Percentiles rank a stretch among this genome's conserved stretches.
Conservation (phyloP, 2,888 invertebrate genomes). For the Diloba caeruleocephala region DNA sequence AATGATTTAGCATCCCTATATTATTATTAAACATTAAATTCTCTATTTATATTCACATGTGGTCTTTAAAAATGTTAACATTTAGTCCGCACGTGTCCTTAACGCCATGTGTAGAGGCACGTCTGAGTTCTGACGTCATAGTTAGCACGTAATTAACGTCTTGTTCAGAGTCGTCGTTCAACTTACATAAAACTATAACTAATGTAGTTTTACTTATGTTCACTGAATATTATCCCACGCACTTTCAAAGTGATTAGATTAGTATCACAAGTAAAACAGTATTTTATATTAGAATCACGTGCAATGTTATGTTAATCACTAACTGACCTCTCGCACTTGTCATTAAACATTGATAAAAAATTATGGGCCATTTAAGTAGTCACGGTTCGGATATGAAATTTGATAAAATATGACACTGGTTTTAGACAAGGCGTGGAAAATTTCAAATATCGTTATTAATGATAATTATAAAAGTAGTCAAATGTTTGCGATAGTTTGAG, state of each 20-base stretch:
- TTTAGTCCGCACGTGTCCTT: slow-evolving; percentile 5
- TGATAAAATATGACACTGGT: slow-evolving; percentile 10
- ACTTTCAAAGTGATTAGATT: slow-evolving; percentile 24
- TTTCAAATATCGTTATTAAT: neutral
- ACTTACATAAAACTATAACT: neutral
- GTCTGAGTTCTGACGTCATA: slow-evolving; percentile 1
- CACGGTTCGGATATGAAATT: slow-evolving; percentile 2
- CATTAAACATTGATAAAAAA: slow-evolving; percentile 13
- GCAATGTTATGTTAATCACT: slow-evolving; percentile 1
- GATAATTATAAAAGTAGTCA: too few relatives aligned
- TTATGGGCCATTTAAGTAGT: slow-evolving; percentile 11
- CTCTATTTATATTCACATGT: neutral
- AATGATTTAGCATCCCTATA: neutral
- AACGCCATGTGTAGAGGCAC: slow-evolving; percentile 2
- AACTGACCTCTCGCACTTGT: slow-evolving; percentile 22
- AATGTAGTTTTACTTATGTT: neutral
- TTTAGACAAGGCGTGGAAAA: slow-evolving; percentile 12
- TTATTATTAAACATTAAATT: neutral
- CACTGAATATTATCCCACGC: slow-evolving; percentile 20
- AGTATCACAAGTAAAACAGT: slow-evolving; percentile 6
- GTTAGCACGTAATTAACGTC: slow-evolving; percentile 3
- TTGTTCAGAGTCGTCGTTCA: slow-evolving; percentile 5
- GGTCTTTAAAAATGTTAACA: neutral
- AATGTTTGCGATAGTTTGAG: too few relatives aligned
- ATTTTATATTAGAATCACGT: slow-evolving; percentile 4